Evolutionary conservation across 2,113 vertebrate species (phyloP), one percentile per base, ranked within the genome.

Genomic region (Psittacula cyanocephala): DNA sequence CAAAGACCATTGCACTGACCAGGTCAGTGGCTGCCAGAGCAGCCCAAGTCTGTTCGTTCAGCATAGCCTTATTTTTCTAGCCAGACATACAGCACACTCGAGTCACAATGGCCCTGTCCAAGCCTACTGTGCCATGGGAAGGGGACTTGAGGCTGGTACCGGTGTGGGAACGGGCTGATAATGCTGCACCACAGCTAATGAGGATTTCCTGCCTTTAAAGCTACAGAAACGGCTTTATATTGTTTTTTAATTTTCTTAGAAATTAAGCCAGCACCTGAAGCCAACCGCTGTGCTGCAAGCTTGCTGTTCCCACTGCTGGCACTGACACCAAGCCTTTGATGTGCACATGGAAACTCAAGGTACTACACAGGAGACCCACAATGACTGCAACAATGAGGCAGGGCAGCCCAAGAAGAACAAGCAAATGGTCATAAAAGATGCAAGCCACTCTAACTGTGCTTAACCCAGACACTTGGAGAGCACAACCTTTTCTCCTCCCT

Each of bases 191-290:
- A 3, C 62, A 41, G 27, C 39, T 20, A 6, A 89, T 0, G 44
- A 52, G 84, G 28, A 76, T 85, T 88, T 95, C 95, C 95, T 92
- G 78, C 74, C 87, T 79, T 25, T 46, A 24, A 92, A 64, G 52
- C 77, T 22, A 4, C 59, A 24, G 4, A 65, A 91, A 76, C 0
- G 0, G 23, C 27, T 63, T 49, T 11, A 19, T 9, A 3, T 10
- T 1, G 13, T 11, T 16, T 23, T 23, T 49, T 53, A 37, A 37
- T 86, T 67, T 78, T 76, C 65, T 69, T 47, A 62, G 65, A 89
- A 95, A 83, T 60, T 6, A 88, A 59, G 22, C 57, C 57, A 59
- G 57, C 57, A 59, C 33, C 33, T 59, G 57, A 59, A 59, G 33
- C 33, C 57, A 59, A 59, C 57, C 9, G 3, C 57, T 35, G 57